Evolutionary conservation across 2,888 invertebrate genomes (phyloP).

Genomic region (Monoplex corrugatus): DNA sequence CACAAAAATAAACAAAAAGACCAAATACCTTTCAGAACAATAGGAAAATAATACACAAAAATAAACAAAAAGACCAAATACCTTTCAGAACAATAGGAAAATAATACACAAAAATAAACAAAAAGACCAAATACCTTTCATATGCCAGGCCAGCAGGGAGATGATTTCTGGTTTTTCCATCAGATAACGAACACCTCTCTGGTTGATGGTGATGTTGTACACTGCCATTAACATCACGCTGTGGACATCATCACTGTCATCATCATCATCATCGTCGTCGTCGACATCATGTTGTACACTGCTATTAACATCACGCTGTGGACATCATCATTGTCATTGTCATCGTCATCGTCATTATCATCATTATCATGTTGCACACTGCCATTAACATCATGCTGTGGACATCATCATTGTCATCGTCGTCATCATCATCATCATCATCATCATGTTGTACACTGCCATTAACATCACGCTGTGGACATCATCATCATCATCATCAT

Average conservation of each 20-base stretch:
- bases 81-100: too few species aligned
- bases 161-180: constrained; percentile 66
- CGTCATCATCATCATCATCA: too few species aligned
- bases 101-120: neutral
- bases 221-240: constrained; percentile 75
- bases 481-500: constrained; percentile 66
- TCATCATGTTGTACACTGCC: too few species aligned
- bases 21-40: too few species aligned
- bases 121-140: constrained; percentile 66
- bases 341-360: too few species aligned
- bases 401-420: too few species aligned
- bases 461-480: too few species aligned
- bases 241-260: too few species aligned
- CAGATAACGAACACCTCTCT: constrained; percentile 72
- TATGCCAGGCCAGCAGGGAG: constrained; percentile 67
- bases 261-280: too few species aligned
- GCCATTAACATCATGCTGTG: constrained; percentile 76
- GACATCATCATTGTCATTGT: neutral
- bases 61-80: neutral
- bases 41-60: neutral
- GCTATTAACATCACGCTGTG: too few species aligned
- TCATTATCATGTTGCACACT: constrained; percentile 74
- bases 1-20: neutral
- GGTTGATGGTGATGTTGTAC: constrained; percentile 77
- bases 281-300: too few species aligned